Percentiles rank a stretch among this genome's conserved stretches.
These are phyloP conservation scores for Peromyscus maniculatus DNA, from an alignment of 2,113 vertebrate genomes.

Conservation along the genomic window DNA sequence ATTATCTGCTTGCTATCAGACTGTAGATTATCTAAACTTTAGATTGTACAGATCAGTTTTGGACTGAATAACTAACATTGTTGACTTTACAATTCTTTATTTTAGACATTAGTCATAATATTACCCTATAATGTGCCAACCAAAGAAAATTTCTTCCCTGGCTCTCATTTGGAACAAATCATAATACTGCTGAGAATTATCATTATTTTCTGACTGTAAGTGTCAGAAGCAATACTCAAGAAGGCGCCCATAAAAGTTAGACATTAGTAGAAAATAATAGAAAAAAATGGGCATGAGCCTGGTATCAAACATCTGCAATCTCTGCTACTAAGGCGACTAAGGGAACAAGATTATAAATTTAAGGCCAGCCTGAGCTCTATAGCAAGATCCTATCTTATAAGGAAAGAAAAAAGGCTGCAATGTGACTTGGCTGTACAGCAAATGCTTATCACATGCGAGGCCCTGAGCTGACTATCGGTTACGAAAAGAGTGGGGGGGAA, in stretches of 20 bases:
- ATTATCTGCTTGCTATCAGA: conserved; percentile 37
- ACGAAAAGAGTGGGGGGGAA: background rate
- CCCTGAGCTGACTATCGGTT: background rate
- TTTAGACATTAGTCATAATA: background rate
- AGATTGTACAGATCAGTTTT: conserved; percentile 37
- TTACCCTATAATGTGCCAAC: conserved; percentile 17
- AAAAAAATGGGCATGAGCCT: background rate
- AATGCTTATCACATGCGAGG: background rate
- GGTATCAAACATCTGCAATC: background rate
- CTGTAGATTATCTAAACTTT: background rate
- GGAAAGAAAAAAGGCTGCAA: background rate
- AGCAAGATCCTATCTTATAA: background rate
- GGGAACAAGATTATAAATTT: background rate
- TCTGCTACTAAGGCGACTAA: background rate
- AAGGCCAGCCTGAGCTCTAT: background rate
- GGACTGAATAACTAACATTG: background rate
- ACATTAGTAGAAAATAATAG: conserved; percentile 6
- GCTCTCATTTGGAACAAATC: background rate
- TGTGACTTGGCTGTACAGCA: background rate
- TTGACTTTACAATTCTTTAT: conserved; percentile 12
- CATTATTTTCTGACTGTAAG: background rate
- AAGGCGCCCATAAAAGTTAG: background rate
- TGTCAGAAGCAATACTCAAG: background rate
- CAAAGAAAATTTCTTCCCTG: background rate
- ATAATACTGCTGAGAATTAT: background rate